Evolutionary conservation across 1,140 invertebrate species (phyloP).

Genomic region (Pseudomyrmex dendroicus): DNA sequence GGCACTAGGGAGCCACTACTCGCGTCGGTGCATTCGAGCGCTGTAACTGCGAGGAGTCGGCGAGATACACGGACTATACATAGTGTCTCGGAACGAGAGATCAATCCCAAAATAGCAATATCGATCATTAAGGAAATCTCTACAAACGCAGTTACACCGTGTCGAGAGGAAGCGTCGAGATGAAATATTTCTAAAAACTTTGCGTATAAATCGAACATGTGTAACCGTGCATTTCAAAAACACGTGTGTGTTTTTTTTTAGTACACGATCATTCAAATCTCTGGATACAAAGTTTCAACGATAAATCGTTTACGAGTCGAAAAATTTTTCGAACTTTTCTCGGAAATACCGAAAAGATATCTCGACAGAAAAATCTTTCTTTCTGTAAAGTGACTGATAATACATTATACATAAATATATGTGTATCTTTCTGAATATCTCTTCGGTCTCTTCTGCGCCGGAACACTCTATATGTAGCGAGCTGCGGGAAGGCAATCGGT

Average conservation of each 20-base stretch:
- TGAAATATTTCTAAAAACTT: no score
- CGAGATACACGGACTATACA: not conserved
- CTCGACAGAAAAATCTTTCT: not conserved
- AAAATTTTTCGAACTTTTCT: no score
- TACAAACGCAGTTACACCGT: no score
- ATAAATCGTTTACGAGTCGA: no score
- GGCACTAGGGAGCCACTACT: not conserved
- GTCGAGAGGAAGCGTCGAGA: not conserved
- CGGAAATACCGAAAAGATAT: not conserved
- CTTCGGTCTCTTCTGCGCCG: not conserved
- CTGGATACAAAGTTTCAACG: no score
- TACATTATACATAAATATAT: no score
- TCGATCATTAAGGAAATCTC: not conserved
- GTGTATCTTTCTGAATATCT: not conserved
- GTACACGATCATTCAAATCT: no score
- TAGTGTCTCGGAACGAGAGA: constrained; percentile 24
- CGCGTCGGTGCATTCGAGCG: constrained; percentile 18
- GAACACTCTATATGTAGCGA: constrained; percentile 16
- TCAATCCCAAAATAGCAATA: not conserved
- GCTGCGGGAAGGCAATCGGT: constrained; percentile 31
- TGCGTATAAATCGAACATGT: no score
- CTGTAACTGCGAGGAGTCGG: constrained; percentile 13
- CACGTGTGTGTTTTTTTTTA: no score
- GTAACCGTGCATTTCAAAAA: no score
- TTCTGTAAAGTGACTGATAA: no score